phyloP scores from a whole-genome alignment of 2,797 vertebrate species.

The Lophius americanus region DNA sequence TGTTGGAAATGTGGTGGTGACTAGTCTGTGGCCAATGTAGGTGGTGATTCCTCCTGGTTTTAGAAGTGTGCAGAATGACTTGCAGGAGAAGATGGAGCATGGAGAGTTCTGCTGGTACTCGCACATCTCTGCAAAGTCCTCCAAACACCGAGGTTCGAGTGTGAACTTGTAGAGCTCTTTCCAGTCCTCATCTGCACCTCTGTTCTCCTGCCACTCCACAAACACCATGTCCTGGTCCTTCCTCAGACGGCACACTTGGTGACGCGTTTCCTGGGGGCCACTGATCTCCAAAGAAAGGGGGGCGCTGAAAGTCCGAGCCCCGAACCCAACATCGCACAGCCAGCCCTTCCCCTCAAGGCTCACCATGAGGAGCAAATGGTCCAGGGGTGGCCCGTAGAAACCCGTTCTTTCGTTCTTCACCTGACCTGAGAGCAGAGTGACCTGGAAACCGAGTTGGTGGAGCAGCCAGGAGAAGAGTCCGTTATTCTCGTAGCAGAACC shows the following conservation, averaged over 20 bases:
- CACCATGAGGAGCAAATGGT: constrained; percentile 79
- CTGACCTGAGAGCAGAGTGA: constrained; percentile 72
- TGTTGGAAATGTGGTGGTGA: constrained; percentile 47
- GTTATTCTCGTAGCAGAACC: constrained; percentile 85
- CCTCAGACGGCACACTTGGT: constrained; percentile 72
- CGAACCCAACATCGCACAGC: constrained; percentile 83
- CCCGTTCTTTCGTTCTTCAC: constrained; percentile 60
- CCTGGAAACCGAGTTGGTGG: constrained; percentile 70
- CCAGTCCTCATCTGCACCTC: constrained; percentile 54
- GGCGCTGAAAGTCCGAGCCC: constrained; percentile 47
- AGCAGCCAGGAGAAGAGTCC: constrained; percentile 84
- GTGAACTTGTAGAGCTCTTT: constrained; percentile 79
- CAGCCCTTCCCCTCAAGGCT: constrained; percentile 67
- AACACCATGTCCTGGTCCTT: constrained; percentile 32
- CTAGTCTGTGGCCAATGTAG: constrained; percentile 77
- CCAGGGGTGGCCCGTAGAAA: constrained; percentile 76
- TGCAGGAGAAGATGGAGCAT: constrained; percentile 80
- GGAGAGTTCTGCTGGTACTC: constrained; percentile 82
- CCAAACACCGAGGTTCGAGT: constrained; percentile 59
- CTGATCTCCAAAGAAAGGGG: constrained; percentile 78
- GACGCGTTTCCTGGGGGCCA: constrained; percentile 69
- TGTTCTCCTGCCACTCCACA: constrained; percentile 67
- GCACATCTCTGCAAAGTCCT: constrained; percentile 81
- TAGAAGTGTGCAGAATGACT: constrained; percentile 79
- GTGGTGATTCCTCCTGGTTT: constrained; percentile 69